Evolutionary conservation across 2,113 vertebrate species (phyloP).

Genomic region (Ctenodactylus gundi): DNA sequence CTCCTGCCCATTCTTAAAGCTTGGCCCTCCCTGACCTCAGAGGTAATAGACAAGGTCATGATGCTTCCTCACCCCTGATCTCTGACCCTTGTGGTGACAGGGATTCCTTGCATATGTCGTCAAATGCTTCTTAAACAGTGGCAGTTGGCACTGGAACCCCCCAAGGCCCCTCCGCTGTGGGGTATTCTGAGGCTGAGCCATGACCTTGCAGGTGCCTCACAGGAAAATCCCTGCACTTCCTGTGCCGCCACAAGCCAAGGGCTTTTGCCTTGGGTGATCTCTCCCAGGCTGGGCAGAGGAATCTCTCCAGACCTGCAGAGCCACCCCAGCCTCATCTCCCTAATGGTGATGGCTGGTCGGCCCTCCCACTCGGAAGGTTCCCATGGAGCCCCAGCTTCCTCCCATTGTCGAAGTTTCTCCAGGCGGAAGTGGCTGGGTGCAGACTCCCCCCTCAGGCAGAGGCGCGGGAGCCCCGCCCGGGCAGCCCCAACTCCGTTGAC

Average conservation of each 20-base stretch:
- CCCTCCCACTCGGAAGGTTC: constrained; percentile 49
- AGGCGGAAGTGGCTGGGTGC: constrained; percentile 51
- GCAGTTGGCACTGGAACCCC: neutral
- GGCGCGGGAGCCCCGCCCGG: neutral
- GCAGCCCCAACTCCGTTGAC: neutral
- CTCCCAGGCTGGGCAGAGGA: neutral
- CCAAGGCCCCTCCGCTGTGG: accelerated
- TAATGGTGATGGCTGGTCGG: neutral
- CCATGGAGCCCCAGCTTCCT: constrained; percentile 64
- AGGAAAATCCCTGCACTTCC: neutral
- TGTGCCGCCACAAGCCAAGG: accelerated
- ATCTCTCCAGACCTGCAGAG: neutral
- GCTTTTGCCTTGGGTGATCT: neutral
- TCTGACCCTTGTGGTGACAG: no score
- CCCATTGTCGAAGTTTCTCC: constrained; percentile 58
- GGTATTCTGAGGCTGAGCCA: neutral
- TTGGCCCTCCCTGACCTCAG: neutral
- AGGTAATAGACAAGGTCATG: neutral
- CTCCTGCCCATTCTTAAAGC: neutral
- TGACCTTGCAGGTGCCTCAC: neutral
- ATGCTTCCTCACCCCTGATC: neutral
- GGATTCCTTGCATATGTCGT: neutral
- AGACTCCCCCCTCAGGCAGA: constrained; percentile 35
- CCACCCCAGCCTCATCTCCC: neutral
- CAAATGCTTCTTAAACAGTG: neutral